These are phyloP conservation scores for Epirrita christyi DNA, from an alignment of 2,888 invertebrate species.

Conservation along the genomic window DNA sequence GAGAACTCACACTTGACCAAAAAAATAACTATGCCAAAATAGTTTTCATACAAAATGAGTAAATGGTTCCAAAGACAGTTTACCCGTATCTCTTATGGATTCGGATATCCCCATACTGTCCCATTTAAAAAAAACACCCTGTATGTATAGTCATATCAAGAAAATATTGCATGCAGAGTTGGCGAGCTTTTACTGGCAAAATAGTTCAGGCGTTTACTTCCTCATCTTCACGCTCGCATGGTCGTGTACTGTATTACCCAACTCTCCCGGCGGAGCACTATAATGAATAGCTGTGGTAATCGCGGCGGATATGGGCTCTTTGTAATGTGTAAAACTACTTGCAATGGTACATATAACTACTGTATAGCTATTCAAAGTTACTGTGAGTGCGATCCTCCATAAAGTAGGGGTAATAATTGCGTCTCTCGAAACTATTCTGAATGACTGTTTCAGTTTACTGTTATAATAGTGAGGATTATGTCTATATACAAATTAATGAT, in stretches of 20 bases:
- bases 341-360: slow-evolving; percentile 28
- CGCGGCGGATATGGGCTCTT: slow-evolving; percentile 48
- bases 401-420: slow-evolving; percentile 8
- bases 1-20: too few relatives aligned
- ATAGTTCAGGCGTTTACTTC: slow-evolving; percentile 23
- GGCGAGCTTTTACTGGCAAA: slow-evolving; percentile 15
- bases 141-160: too few relatives aligned
- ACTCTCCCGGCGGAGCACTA: slow-evolving; percentile 26
- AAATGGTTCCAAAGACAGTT: too few relatives aligned
- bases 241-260: slow-evolving; percentile 15
- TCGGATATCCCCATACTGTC: too few relatives aligned
- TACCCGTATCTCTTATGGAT: too few relatives aligned
- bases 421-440: slow-evolving; percentile 23
- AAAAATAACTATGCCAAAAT: too few relatives aligned
- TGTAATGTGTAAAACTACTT: slow-evolving; percentile 51
- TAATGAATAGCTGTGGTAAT: slow-evolving; percentile 56
- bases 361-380: slow-evolving; percentile 12
- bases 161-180: slow-evolving; percentile 4
- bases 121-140: too few relatives aligned
- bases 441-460: slow-evolving; percentile 5
- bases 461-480: too few relatives aligned
- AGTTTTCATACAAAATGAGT: too few relatives aligned
- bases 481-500: too few relatives aligned
- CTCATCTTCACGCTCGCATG: slow-evolving; percentile 25
- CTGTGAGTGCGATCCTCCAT: slow-evolving; percentile 15